phyloP scores from a whole-genome alignment of 2,797 vertebrate genomes.

The Trematomus bernacchii region DNA sequence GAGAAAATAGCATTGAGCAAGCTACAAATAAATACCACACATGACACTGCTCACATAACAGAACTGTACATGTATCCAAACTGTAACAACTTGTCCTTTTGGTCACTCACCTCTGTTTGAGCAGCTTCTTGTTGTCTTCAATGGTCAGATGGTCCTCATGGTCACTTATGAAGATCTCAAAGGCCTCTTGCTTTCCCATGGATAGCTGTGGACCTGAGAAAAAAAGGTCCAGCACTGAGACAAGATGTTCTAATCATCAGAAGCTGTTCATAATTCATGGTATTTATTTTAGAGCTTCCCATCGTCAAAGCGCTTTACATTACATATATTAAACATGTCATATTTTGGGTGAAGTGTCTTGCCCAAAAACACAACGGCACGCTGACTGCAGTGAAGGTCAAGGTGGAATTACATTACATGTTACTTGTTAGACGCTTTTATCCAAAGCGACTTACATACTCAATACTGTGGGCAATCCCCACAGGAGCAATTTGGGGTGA shows the following conservation, averaged over 20 bases:
- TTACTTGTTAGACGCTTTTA: no score
- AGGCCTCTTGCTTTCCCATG: constrained; percentile 91
- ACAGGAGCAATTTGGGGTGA: no score
- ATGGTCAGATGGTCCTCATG: constrained; percentile 87
- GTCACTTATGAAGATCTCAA: constrained; percentile 91
- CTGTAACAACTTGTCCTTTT: background rate
- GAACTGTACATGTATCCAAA: background rate
- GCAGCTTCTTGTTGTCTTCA: constrained; percentile 90
- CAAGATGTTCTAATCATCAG: background rate
- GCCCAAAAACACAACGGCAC: no score
- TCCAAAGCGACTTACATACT: no score
- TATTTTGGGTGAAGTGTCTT: no score
- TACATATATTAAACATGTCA: no score
- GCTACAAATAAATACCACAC: background rate
- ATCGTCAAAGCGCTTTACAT: no score
- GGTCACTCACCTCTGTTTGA: constrained; percentile 90
- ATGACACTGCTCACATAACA: background rate
- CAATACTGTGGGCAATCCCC: no score
- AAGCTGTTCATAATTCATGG: background rate
- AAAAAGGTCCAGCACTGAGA: constrained; percentile 15
- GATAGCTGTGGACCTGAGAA: constrained; percentile 85
- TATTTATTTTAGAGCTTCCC: no score
- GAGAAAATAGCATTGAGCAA: background rate
- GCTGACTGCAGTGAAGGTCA: no score
- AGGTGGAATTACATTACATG: no score